These are phyloP conservation scores for Platysteira castanea DNA, from an alignment of 2,113 vertebrate genomes.

Conservation along the genomic window DNA sequence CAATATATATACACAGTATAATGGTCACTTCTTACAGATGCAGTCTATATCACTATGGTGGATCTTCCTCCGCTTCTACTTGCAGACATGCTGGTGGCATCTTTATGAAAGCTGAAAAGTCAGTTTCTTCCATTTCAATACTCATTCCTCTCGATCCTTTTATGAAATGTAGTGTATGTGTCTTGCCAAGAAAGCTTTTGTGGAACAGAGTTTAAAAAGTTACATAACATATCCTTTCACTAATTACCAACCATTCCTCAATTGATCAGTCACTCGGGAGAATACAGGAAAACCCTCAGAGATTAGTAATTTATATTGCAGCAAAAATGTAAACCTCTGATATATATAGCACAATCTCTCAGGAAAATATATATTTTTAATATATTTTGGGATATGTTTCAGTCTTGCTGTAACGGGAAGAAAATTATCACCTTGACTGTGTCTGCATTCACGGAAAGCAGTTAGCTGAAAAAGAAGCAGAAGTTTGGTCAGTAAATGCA, in stretches of 20 bases:
- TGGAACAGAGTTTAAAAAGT: constrained; percentile 29
- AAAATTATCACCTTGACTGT: constrained; percentile 75
- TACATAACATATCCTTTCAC: constrained; percentile 19
- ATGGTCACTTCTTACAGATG: constrained; percentile 70
- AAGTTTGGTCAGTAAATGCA: constrained; percentile 32
- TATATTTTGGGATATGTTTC: constrained; percentile 78
- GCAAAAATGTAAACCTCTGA: constrained; percentile 72
- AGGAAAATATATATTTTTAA: constrained; percentile 76
- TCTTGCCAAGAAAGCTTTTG: constrained; percentile 52
- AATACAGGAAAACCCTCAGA: constrained; percentile 61
- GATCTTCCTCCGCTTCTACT: constrained; percentile 46
- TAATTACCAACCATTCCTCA: constrained; percentile 39
- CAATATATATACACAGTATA: constrained; percentile 72
- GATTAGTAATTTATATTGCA: constrained; percentile 74
- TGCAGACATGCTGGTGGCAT: constrained; percentile 66
- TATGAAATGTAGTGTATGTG: constrained; percentile 72
- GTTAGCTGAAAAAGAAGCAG: constrained; percentile 85
- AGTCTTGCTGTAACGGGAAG: constrained; percentile 82
- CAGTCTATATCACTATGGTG: constrained; percentile 59
- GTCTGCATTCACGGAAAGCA: constrained; percentile 79
- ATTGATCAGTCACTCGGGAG: constrained; percentile 36
- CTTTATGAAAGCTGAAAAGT: constrained; percentile 27
- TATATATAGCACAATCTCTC: constrained; percentile 72
- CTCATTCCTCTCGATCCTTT: constrained; percentile 26
- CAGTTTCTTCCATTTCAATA: constrained; percentile 35